A percentile compares a stretch with the other conserved stretches of the same genome.
Conservation (phyloP, 1,140 invertebrate genomes). For the Bathynomus jamesi region DNA sequence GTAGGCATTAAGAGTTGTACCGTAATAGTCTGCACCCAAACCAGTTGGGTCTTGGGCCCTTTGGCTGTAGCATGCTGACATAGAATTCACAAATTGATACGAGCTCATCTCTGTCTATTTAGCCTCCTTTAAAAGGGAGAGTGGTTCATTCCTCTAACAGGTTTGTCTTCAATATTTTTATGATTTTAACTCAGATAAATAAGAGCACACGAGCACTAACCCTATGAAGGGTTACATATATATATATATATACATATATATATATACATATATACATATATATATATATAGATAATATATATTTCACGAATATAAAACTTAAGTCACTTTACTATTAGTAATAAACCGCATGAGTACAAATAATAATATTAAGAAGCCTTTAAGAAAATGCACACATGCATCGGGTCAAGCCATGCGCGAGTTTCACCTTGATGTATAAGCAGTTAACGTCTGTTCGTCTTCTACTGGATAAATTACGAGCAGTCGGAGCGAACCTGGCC, state of each 20-base stretch:
- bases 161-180: not conserved
- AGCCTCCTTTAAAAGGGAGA: not conserved
- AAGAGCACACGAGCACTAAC: not conserved
- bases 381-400: not conserved
- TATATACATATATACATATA: no score
- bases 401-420: not conserved
- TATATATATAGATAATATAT: no score
- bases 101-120: conserved; percentile 65
- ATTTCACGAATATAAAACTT: not conserved
- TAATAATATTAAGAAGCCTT: not conserved
- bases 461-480: conserved; percentile 38
- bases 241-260: no score
- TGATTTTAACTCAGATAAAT: no score
- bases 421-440: not conserved
- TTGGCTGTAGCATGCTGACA: conserved; percentile 70
- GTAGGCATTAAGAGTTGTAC: conserved; percentile 40
- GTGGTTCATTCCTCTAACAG: not conserved
- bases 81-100: conserved; percentile 91
- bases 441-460: not conserved
- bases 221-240: not conserved
- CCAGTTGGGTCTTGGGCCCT: conserved; percentile 49
- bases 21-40: conserved; percentile 45
- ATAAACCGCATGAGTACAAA: not conserved
- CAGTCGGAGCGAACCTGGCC: conserved; percentile 35
- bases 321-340: not conserved